phyloP scores from a whole-genome alignment of 2,113 vertebrate genomes.

The Ariopsis seemanni region DNA sequence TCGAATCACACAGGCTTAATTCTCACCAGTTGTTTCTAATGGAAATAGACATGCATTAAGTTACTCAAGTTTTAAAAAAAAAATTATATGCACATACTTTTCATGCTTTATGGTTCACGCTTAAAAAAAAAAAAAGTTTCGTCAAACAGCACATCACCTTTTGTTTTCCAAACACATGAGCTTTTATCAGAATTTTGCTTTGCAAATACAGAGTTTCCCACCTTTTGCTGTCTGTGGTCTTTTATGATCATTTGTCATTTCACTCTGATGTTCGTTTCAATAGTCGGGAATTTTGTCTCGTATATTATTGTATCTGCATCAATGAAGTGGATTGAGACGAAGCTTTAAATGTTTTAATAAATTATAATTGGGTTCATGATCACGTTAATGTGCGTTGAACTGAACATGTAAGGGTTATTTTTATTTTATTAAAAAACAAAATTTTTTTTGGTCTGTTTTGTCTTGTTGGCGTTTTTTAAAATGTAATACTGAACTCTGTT shows the following conservation, averaged over 20 bases:
- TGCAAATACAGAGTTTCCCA: not conserved
- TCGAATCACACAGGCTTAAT: not conserved
- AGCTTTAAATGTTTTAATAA: not conserved
- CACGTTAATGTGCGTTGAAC: too few species aligned
- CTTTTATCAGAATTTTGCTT: not conserved
- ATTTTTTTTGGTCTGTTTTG: too few species aligned
- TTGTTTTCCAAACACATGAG: not conserved
- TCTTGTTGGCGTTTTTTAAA: too few species aligned
- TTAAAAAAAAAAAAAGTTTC: not conserved
- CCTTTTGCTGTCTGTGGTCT: not conserved
- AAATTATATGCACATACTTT: not conserved
- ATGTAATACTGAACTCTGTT: too few species aligned
- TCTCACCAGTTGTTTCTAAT: not conserved
- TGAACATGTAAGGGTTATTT: too few species aligned
- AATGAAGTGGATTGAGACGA: not conserved
- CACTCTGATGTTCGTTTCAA: not conserved
- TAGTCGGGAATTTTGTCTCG: not conserved
- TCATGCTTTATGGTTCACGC: not conserved
- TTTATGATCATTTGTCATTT: not conserved
- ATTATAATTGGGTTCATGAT: too few species aligned
- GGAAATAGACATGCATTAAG: not conserved
- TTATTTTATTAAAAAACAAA: too few species aligned
- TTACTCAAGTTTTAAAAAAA: not conserved
- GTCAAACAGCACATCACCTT: not conserved
- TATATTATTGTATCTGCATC: not conserved